Conservation (phyloP, 2,888 invertebrate genomes). For the Mesoligia furuncula region DNA sequence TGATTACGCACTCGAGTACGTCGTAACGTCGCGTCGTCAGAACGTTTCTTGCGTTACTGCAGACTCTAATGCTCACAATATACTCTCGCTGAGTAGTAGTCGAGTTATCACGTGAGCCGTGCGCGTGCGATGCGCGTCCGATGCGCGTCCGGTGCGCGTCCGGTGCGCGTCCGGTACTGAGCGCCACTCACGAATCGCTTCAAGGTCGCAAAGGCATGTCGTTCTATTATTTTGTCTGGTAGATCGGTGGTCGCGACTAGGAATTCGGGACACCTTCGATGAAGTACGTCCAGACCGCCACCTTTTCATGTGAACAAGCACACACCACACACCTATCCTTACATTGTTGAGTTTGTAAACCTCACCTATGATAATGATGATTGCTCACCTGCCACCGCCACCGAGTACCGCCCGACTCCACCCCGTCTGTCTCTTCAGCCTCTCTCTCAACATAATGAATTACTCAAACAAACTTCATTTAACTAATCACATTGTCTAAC, state of each 20-base stretch:
- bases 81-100: neutral
- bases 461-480: constrained; percentile 33
- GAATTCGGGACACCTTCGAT: neutral
- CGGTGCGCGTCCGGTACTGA: neutral
- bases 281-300: neutral
- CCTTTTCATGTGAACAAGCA: neutral
- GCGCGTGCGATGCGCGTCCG: too few relatives aligned
- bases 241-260: neutral
- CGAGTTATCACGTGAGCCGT: neutral
- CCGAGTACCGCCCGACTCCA: neutral
- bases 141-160: neutral
- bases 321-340: neutral
- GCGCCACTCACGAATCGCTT: neutral
- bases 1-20: too few relatives aligned
- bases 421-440: neutral
- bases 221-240: neutral
- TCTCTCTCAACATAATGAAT: constrained; percentile 4
- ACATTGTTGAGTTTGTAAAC: neutral
- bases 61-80: neutral
- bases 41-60: neutral
- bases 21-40: too few relatives aligned
- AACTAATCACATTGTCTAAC: constrained; percentile 39
- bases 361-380: neutral
- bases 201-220: neutral
- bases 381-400: neutral